A percentile compares a stretch with the other conserved stretches of the same genome.
phyloP scores from a whole-genome alignment of 2,888 invertebrate species.

The Lochmaea crataegi region DNA sequence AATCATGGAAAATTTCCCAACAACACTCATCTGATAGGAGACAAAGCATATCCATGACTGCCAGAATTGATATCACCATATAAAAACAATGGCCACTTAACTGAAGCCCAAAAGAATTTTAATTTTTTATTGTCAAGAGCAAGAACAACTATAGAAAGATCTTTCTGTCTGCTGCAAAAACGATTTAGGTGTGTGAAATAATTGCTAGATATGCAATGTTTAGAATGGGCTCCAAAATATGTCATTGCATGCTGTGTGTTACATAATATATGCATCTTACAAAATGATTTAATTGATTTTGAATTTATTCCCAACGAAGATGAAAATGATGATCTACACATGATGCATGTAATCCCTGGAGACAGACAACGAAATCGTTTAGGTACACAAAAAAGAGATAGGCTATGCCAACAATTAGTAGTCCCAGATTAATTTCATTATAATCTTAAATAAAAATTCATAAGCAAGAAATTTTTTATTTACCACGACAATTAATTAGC shows the following conservation, averaged over 20 bases:
- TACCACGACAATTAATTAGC: too few species aligned
- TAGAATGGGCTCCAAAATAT: slow-evolving; percentile 19
- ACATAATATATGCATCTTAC: slow-evolving; percentile 20
- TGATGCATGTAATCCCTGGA: neutral
- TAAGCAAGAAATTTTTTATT: too few species aligned
- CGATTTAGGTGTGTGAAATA: slow-evolving; percentile 23
- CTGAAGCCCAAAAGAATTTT: slow-evolving; percentile 30
- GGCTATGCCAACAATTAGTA: neutral
- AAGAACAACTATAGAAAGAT: slow-evolving; percentile 26
- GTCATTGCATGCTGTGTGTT: slow-evolving; percentile 19
- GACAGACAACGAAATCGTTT: neutral
- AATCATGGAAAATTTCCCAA: slow-evolving; percentile 30
- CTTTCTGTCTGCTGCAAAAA: slow-evolving; percentile 25
- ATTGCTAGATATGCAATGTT: slow-evolving; percentile 19
- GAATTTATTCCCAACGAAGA: slow-evolving; percentile 11
- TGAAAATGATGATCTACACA: neutral
- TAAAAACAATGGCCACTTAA: slow-evolving; percentile 39
- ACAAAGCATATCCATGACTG: slow-evolving; percentile 38
- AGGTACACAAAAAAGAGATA: slow-evolving; percentile 6
- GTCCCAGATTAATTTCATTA: too few species aligned
- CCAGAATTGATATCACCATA: slow-evolving; percentile 35
- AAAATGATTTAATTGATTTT: slow-evolving; percentile 20
- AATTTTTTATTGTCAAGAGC: slow-evolving; percentile 33
- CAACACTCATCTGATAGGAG: slow-evolving; percentile 37
- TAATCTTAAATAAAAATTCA: too few species aligned